Evolutionary conservation across 92 coral and sea anemone genomes (phyloP).

Genomic region (Porites cylindrica): DNA sequence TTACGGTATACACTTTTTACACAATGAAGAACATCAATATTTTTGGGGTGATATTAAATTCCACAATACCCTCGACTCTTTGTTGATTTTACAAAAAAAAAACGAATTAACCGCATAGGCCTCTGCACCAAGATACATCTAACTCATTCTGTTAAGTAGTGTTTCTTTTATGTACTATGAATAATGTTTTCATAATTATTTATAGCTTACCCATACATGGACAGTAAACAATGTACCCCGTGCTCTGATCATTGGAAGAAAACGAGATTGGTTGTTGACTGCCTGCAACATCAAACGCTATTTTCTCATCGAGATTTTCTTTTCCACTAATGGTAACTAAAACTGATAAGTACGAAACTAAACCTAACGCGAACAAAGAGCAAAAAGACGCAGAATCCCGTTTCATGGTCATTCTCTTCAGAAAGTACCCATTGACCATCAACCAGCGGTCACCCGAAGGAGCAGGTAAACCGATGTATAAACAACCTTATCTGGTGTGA

Average conservation of each 20-base stretch:
- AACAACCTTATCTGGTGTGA: neutral
- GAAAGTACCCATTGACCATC: neutral
- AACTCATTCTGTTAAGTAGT: neutral
- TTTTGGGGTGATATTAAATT: too few species aligned
- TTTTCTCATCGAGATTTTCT: constrained; percentile 66
- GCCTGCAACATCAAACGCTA: constrained; percentile 81
- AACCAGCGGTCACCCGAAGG: neutral
- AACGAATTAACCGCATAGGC: too few species aligned
- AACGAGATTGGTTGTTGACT: constrained; percentile 53
- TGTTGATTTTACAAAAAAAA: too few species aligned
- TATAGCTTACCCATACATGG: constrained; percentile 96
- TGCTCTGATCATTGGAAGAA: constrained; percentile 33
- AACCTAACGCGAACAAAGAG: neutral
- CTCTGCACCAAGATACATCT: neutral
- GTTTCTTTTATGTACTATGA: neutral
- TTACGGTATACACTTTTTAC: too few species aligned
- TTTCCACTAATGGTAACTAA: constrained; percentile 59
- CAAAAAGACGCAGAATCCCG: neutral
- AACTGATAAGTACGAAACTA: constrained; percentile 56
- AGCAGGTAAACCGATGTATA: neutral
- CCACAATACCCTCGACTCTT: too few species aligned
- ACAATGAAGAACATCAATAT: too few species aligned
- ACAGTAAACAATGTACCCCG: constrained; percentile 88
- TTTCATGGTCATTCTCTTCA: neutral
- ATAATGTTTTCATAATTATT: neutral